A percentile compares a stretch with the other conserved stretches of the same genome.
Conservation (phyloP, 1,140 invertebrate species). For the Brachionus asplanchnoidis region DNA sequence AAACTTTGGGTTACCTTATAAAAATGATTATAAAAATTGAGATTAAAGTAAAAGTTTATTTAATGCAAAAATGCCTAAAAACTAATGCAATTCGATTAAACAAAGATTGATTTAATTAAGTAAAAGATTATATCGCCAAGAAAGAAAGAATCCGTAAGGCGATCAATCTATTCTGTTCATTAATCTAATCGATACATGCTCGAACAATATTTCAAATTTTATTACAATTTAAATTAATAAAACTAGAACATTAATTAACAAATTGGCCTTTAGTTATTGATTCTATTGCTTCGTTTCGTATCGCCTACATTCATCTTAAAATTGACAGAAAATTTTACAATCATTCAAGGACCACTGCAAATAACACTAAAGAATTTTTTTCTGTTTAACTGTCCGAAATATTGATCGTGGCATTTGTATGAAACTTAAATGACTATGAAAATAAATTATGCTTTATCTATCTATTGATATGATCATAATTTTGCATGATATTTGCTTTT, state of each 20-base stretch:
- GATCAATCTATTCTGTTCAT: not conserved
- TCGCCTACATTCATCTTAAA: not conserved
- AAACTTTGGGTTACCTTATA: slow-evolving; percentile 26
- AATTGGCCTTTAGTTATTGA: not conserved
- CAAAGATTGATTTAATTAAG: not conserved
- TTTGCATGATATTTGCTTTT: not conserved
- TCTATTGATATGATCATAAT: not conserved
- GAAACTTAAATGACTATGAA: not conserved
- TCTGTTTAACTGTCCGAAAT: not conserved
- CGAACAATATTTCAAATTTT: not conserved
- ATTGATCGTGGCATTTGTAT: not conserved
- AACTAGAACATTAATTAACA: not conserved
- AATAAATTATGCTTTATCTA: not conserved
- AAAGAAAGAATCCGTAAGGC: not conserved
- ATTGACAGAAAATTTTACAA: not conserved
- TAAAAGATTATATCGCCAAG: not conserved
- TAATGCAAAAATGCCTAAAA: not conserved
- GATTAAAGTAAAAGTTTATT: slow-evolving; percentile 12
- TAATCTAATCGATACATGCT: not conserved
- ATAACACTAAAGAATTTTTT: not conserved
- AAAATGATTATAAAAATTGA: not conserved
- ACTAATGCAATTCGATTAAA: not conserved
- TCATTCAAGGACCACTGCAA: not conserved
- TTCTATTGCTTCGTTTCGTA: not conserved
- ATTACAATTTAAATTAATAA: not conserved